Base-by-base conservation (phyloP, 2,797 vertebrate species). In the Yasuhikotakia modesta region DNA sequence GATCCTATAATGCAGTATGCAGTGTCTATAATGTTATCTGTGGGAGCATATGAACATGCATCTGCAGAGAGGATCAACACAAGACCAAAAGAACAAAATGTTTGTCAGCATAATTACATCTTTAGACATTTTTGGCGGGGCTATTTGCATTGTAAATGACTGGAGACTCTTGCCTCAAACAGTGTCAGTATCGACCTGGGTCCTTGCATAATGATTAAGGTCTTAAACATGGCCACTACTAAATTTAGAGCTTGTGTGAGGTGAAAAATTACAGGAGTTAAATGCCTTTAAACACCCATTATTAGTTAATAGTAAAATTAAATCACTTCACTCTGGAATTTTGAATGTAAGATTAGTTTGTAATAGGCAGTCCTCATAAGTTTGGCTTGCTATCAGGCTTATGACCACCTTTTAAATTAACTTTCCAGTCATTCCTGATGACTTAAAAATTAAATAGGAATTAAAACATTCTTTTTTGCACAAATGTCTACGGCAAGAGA, bases 401-500 rank as follows among this genome's bases (percentile, higher is more conserved):
- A 2, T 30, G 24, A 32, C 11, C 60, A 4, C 3, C 12, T 35
- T 19, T 63, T n/a, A 14, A 60, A 27, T 58, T 22, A 63, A 30
- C n/a, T 63, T 63, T 35, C 17, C 30, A n/a, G 27, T 63, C 58
- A 8, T 61, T 61, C 27, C 30, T n/a, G 60, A 43, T 43, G 11
- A 43, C n/a, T n/a, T n/a, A n/a, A n/a, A n/a, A n/a, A n/a, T n/a
- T n/a, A n/a, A n/a, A n/a, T n/a, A n/a, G n/a, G n/a, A n/a, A n/a
- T n/a, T n/a, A n/a, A n/a, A n/a, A n/a, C n/a, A n/a, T n/a, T 43
- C 39, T 50, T n/a, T 50, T n/a, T 16, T 50, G 48, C 48, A 14
- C 48, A 4, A 79, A 92, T 92, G 64, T 94, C 92, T 90, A 93
- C 93, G n/a, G 85, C 93, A 94, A 50, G 39, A 11, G 8, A 35